Conservation (phyloP, 2,888 invertebrate species). For the Trimorus sp. region DNA sequence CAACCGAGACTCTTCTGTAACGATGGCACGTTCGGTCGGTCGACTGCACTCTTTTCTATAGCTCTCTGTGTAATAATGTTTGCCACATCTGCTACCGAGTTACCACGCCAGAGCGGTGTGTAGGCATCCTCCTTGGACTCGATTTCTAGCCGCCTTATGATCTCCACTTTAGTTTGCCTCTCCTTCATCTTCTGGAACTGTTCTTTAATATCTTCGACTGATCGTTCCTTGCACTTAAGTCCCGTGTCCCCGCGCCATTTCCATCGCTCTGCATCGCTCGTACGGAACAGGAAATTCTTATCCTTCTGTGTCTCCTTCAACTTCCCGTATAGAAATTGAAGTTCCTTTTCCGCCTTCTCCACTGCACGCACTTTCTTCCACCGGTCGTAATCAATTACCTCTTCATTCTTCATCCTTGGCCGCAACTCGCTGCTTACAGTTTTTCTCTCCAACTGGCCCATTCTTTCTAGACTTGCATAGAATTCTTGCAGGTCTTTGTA, state of each 20-base stretch:
- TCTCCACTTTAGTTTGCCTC: constrained; percentile 82
- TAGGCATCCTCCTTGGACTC: constrained; percentile 86
- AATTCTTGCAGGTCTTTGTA: constrained; percentile 93
- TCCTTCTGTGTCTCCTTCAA: constrained; percentile 90
- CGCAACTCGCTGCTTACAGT: constrained; percentile 87
- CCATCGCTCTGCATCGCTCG: constrained; percentile 87
- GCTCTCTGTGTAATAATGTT: constrained; percentile 86
- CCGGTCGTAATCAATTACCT: constrained; percentile 92
- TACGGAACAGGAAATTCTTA: constrained; percentile 91
- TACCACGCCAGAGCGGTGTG: constrained; percentile 92
- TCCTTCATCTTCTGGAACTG: constrained; percentile 87
- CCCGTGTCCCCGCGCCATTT: constrained; percentile 90
- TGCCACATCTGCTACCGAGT: constrained; percentile 91
- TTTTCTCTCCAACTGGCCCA: constrained; percentile 90
- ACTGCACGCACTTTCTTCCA: constrained; percentile 91
- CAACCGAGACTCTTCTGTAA: constrained; percentile 84
- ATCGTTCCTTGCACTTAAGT: constrained; percentile 91
- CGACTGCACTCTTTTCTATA: constrained; percentile 81
- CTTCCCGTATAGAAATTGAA: constrained; percentile 89
- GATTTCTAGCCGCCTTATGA: constrained; percentile 80
- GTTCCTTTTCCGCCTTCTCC: constrained; percentile 91
- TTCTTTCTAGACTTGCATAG: constrained; percentile 92
- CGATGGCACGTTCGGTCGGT: constrained; percentile 80
- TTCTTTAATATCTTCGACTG: constrained; percentile 92
- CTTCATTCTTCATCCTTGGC: constrained; percentile 88